Percentiles rank a stretch among this genome's conserved stretches.
phyloP scores from a whole-genome alignment of 2,113 vertebrate genomes.

The Cygnus buccinator region DNA sequence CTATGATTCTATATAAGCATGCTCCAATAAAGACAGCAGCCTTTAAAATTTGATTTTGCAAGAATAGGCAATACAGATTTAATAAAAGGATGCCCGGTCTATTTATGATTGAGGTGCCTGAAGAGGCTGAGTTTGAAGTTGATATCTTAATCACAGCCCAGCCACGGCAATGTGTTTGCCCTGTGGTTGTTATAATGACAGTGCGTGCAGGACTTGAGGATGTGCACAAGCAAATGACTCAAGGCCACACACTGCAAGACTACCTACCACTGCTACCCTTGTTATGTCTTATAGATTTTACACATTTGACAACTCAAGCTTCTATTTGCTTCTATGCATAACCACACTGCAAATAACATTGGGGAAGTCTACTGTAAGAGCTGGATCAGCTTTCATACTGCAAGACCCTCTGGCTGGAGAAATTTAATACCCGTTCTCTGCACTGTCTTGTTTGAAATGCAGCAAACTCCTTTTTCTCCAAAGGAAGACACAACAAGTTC shows the following conservation, averaged over 20 bases:
- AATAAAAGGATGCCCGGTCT: background rate
- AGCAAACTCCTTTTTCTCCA: background rate
- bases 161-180: background rate
- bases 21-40: background rate
- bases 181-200: background rate
- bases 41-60: background rate
- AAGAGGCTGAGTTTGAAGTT: background rate
- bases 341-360: background rate
- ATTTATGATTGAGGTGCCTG: background rate
- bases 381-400: background rate
- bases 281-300: background rate
- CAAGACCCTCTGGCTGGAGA: background rate
- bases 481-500: background rate
- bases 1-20: background rate
- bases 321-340: background rate
- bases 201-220: fast-evolving
- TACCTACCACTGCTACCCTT: background rate
- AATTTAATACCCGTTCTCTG: fast-evolving
- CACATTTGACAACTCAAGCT: background rate
- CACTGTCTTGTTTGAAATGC: background rate
- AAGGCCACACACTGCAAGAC: fast-evolving
- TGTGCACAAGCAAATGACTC: background rate
- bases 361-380: background rate
- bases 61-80: background rate
- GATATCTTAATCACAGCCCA: background rate